Base-by-base conservation (phyloP, 2,797 vertebrate genomes). In the Mormyrus hasselquistii region DNA sequence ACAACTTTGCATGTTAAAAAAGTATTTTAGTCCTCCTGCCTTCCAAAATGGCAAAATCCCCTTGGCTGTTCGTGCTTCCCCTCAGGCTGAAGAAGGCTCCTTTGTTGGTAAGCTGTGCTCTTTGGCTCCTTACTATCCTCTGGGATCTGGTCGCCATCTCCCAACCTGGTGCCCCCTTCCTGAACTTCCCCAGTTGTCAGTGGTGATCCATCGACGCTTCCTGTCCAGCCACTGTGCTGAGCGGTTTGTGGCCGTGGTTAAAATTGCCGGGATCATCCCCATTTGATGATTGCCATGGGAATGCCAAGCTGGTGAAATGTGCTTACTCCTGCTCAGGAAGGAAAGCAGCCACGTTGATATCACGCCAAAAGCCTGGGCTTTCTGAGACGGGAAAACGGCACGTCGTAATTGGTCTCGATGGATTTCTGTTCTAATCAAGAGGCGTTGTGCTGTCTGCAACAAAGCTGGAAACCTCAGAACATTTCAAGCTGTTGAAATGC, bases 161-260 rank as follows among this genome's bases (percentile, higher is more conserved):
- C 69, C 34, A 55, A 83, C 73, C 86, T 65, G 34, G 38, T 89
- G 89, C 57, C 86, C 65, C 86, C 52, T 47, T 47, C 76, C 34
- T 47, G 41, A 82, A 47, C 76, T 82, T 87, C 89, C 57, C 49
- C 41, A 83, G 69, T 22, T 38, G 86, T 89, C 89, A 89, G 89
- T 53, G 76, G 38, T 73, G 10, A 49, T 34, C 53, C 25, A 49
- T 22, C n/a, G 12, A 19, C 25, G 5, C 19, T 22, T 59, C 65
- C 38, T n/a, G 52, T 49, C 22, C 29, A 47, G 38, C 38, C 76
- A 2, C 76, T n/a, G 76, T 10, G 76, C 76, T 44, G 76, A 82
- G 38, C 16, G 16, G 76, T 82, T 82, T 41, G 76, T 10, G 76
- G 76, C 76, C 19, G 7, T n/a, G 41, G 76, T 82, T 41, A n/a